phyloP scores from a whole-genome alignment of 2,797 vertebrate genomes.

The Etheostoma nigrum region DNA sequence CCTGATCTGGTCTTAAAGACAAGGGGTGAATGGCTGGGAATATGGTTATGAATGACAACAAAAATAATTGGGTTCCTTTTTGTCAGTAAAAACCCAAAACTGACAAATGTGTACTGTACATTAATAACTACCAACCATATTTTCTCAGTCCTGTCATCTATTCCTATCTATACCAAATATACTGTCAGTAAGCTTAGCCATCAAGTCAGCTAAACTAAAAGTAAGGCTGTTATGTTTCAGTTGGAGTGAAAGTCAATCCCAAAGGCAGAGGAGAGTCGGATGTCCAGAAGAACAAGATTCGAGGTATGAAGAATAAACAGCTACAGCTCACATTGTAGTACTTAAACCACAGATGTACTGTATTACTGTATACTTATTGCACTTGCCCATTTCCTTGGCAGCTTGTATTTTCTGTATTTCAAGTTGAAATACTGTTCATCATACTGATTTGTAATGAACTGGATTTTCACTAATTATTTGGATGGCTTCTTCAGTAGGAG shows the following conservation, averaged over 20 bases:
- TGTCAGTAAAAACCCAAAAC: conserved; percentile 4
- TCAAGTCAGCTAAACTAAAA: conserved; percentile 10
- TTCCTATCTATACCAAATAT: not conserved
- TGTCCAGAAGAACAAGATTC: conserved; percentile 87
- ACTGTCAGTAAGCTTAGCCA: not conserved
- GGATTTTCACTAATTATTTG: not conserved
- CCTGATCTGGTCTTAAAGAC: conserved; percentile 28
- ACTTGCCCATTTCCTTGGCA: not conserved
- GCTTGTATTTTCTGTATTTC: conserved; percentile 3
- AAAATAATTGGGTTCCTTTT: conserved; percentile 15
- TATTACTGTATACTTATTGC: not conserved
- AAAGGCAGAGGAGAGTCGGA: conserved; percentile 85
- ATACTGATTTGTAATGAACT: conserved; percentile 11
- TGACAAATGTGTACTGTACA: conserved; percentile 12
- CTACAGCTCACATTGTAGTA: not conserved
- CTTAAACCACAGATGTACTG: not conserved
- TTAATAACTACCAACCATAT: conserved; percentile 9
- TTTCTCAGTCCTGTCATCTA: conserved; percentile 7
- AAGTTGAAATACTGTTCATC: conserved; percentile 18
- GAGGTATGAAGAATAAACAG: conserved; percentile 70
- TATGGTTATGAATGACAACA: conserved; percentile 37
- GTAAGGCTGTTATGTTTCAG: conserved; percentile 72
- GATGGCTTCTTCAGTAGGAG: not conserved
- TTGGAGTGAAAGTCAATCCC: conserved; percentile 86
- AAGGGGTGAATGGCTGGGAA: conserved; percentile 23